Evolutionary conservation across 2,797 vertebrate genomes (phyloP), one percentile per base, ranked within the genome.

Genomic region (Myotis planiceps): DNA sequence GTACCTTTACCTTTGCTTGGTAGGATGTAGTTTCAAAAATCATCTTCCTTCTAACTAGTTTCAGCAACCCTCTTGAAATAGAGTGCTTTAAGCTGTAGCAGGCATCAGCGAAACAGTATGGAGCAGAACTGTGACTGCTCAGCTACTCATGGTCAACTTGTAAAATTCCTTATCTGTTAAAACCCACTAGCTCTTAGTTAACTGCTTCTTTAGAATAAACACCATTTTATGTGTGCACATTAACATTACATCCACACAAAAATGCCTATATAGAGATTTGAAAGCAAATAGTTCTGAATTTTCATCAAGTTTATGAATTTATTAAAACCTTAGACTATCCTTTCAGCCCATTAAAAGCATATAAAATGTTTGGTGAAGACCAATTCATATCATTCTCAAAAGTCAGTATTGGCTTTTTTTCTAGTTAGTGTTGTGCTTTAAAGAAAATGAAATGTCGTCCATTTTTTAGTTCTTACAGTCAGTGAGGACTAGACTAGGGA

Each of bases 221-320:
- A 66, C 13, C 23, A 49, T 47, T 49, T 81, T 47, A 76, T 90
- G 58, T 86, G 39, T 81, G 18, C 37, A 47, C 1, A 18, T 85
- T 42, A 72, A 80, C 60, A 88, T 84, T 68, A 47, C 27, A 79
- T 90, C 51, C 16, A n/a, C 29, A 80, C 29, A 88, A 34, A 92
- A 96, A 74, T 88, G 39, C 84, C 45, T 60, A 16, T 18, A 9
- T 68, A 76, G 72, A 84, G 42, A 95, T 92, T 76, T 76, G 47
- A 15, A 91, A 78, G 72, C 51, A 85, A 82, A 76, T 55, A 79
- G 83, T 84, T 75, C n/a, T 83, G 55, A 82, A 74, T 92, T 90
- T 86, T 89, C 37, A 89, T 94, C 23, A 42, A 51, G 16, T 15
- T 63, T 89, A 47, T 53, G 76, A 45, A 63, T 83, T 86, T 94